Conservation (phyloP, 2,113 vertebrate species). For the Indri indri region DNA sequence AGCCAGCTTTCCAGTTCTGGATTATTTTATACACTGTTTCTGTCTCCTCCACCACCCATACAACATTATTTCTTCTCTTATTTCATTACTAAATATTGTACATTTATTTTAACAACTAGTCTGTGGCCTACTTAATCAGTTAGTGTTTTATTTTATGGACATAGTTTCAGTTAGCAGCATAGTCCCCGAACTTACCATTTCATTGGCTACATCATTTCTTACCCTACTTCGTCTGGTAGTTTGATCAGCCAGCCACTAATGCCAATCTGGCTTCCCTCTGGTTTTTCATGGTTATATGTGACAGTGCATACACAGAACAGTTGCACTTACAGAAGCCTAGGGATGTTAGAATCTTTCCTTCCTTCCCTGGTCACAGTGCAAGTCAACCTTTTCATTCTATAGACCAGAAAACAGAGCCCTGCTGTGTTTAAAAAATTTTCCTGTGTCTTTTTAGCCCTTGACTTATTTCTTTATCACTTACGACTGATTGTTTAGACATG, state of each 20-base stretch:
- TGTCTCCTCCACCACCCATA: not conserved
- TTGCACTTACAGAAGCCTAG: not conserved
- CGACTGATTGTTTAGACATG: not conserved
- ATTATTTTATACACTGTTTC: not conserved
- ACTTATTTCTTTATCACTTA: not conserved
- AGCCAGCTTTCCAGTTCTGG: not conserved
- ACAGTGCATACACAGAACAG: not conserved
- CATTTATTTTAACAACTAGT: not conserved
- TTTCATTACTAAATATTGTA: not conserved
- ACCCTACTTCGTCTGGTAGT: not conserved
- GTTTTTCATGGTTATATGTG: not conserved
- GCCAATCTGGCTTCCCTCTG: rapidly evolving
- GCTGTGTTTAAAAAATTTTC: not conserved
- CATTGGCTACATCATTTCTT: not conserved
- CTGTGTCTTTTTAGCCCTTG: no score
- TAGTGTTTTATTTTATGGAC: not conserved
- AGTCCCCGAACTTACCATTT: not conserved
- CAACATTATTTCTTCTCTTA: not conserved
- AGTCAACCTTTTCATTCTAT: not conserved
- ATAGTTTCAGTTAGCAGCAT: not conserved
- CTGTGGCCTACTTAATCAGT: not conserved
- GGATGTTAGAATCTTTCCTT: not conserved
- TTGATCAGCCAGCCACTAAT: not conserved
- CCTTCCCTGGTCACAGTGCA: not conserved
- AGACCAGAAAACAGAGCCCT: not conserved